Conservation (phyloP, 1,140 invertebrate genomes). For the Aphaenogaster floridana region DNA sequence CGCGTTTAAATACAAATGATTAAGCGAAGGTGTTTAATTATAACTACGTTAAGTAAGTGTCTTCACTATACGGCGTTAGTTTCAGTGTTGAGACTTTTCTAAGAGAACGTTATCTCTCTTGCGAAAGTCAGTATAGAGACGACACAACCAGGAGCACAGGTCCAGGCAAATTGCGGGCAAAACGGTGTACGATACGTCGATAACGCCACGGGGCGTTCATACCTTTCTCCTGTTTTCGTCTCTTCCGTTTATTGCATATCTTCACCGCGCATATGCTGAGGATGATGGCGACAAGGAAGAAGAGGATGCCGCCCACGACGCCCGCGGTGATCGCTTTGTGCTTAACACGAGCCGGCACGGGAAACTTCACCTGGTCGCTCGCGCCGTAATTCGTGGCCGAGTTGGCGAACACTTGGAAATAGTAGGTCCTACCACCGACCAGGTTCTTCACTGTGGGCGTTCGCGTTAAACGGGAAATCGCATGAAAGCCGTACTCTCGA, state of each 20-base stretch:
- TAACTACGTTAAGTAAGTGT: not conserved
- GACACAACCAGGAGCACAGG: constrained; percentile 75
- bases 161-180: constrained; percentile 69
- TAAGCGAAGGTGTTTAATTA: not conserved
- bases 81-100: not conserved
- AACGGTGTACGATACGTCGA: constrained; percentile 33
- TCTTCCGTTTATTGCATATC: constrained; percentile 98
- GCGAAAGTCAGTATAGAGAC: constrained; percentile 5
- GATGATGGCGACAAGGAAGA: constrained; percentile 98
- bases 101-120: not conserved
- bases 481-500: constrained; percentile 46
- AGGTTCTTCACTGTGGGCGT: constrained; percentile 93
- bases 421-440: constrained; percentile 95
- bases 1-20: not conserved
- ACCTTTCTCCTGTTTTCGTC: constrained; percentile 99
- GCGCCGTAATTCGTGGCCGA: constrained; percentile 93
- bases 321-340: constrained; percentile 97
- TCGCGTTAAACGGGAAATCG: constrained; percentile 55
- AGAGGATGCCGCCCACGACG: constrained; percentile 97
- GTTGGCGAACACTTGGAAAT: constrained; percentile 95
- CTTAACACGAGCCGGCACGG: constrained; percentile 95
- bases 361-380: constrained; percentile 95
- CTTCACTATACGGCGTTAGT: not conserved
- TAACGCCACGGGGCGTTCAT: constrained; percentile 73
- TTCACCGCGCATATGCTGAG: constrained; percentile 98